Evolutionary conservation across 1,140 invertebrate species (phyloP).

Genomic region (Trinorchestia longiramus): DNA sequence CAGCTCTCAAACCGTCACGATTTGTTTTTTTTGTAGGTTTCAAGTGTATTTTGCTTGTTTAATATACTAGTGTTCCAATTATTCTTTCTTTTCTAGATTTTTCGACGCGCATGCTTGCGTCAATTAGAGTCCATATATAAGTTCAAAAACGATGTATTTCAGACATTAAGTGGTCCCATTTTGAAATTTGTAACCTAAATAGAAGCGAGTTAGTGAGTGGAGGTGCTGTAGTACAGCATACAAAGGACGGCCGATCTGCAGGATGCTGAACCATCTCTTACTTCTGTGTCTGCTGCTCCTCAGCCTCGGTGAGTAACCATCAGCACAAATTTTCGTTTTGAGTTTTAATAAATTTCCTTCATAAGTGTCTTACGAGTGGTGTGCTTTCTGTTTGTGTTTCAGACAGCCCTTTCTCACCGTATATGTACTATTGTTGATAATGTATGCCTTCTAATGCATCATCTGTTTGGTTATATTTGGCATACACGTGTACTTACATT

Average conservation of each 20-base stretch:
- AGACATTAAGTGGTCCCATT: background rate
- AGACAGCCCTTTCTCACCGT: background rate
- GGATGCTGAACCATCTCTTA: background rate
- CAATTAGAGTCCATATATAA: background rate
- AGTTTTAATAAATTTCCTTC: background rate
- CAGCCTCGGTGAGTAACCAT: background rate
- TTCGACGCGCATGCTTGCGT: background rate
- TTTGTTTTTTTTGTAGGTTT: no score
- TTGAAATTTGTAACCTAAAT: background rate
- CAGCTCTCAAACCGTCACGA: no score
- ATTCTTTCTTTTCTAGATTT: background rate
- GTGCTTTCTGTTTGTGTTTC: background rate
- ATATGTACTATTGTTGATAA: background rate
- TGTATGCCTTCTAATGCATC: background rate
- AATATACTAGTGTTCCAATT: background rate
- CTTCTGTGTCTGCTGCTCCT: slow-evolving; percentile 28
- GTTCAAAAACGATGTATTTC: background rate
- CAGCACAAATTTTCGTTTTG: background rate
- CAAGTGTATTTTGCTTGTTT: background rate
- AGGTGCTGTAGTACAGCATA: background rate
- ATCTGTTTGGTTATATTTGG: background rate
- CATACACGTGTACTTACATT: no score
- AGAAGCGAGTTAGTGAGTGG: background rate
- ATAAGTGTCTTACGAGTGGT: background rate
- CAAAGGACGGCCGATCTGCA: background rate